These are phyloP conservation scores for Amphiduros pacificus DNA, from an alignment of 2,888 invertebrate genomes.

Conservation along the genomic window DNA sequence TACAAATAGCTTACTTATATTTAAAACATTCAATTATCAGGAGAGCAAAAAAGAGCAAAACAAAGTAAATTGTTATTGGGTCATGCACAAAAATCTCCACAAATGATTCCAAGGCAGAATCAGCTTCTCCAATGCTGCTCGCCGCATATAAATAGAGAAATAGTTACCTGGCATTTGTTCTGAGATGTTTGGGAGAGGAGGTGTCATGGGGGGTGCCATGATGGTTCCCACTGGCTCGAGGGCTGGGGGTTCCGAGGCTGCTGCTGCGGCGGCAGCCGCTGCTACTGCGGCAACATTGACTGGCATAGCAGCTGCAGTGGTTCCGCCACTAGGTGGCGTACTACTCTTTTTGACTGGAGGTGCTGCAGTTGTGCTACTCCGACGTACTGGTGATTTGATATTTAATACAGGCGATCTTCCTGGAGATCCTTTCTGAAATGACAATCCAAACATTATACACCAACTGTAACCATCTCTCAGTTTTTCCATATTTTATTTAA, in stretches of 20 bases:
- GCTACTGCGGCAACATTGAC: not conserved
- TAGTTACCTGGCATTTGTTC: not conserved
- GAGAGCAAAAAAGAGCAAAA: not conserved
- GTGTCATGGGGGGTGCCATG: not conserved
- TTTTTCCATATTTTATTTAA: too few species aligned
- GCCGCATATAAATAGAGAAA: not conserved
- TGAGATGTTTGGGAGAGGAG: conserved; percentile 4
- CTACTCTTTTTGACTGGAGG: not conserved
- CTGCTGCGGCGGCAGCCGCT: not conserved
- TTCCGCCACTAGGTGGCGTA: not conserved
- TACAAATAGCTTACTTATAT: too few species aligned
- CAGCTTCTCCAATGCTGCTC: not conserved
- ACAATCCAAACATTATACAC: too few species aligned
- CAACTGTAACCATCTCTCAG: too few species aligned
- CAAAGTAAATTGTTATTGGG: not conserved
- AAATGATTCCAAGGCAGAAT: not conserved
- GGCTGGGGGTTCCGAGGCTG: not conserved
- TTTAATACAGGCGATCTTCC: conserved; percentile 1
- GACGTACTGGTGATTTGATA: conserved; percentile 7
- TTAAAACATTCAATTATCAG: too few species aligned
- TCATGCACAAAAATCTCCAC: not conserved
- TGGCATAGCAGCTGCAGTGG: not conserved
- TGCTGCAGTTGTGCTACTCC: too few species aligned
- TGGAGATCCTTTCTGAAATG: too few species aligned
- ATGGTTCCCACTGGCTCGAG: conserved; percentile 1